Base-by-base conservation (phyloP, 1,140 invertebrate species). In the Coenobita brevimanus region DNA sequence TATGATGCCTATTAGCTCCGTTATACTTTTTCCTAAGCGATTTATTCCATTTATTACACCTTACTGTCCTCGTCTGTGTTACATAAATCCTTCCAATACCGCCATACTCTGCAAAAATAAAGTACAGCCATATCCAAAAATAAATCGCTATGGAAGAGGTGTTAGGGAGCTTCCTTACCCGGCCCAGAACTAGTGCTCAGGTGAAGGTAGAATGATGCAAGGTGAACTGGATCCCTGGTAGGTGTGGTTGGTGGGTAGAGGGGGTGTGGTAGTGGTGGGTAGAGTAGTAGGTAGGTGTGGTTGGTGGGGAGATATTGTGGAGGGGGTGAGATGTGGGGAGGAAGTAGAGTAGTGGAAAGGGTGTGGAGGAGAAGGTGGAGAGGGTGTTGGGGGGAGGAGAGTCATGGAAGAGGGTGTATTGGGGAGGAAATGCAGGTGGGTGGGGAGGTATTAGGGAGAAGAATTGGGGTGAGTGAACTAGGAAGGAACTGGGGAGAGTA, bases 401-500 rank as follows among this genome's bases (percentile, higher is more conserved):
- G 54, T 13, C 54, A 13, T 13, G 10, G 54, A 10, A 57, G 54
- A n/a, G 54, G 54, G 54, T 57, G 54, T 10, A 57, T 13, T 57
- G 54, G 54, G 54, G n/a, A n/a, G 13, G 13, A 57, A 57, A 57
- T n/a, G n/a, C n/a, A n/a, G n/a, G n/a, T n/a, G n/a, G n/a, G n/a
- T n/a, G n/a, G n/a, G 54, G 54, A n/a, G n/a, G 62, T 3, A 21
- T 64, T n/a, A 21, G 3, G 3, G 62, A 64, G 3, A 6, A 64
- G 62, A 64, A 21, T 24, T 64, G 62, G 62, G 3, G 4, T n/a
- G 62, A 64, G 33, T 24, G 3, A 6, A 6, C 33, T 24, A 6
- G 62, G 33, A n/a, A 67, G 10, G 62, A 33, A 67, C 24, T 30
- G 62, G 62, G n/a, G 71, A 73, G 69, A 73, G 27, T 27, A 76